These are phyloP conservation scores for Heliangelus exortis DNA, from an alignment of 2,797 vertebrate genomes.

Conservation along the genomic window DNA sequence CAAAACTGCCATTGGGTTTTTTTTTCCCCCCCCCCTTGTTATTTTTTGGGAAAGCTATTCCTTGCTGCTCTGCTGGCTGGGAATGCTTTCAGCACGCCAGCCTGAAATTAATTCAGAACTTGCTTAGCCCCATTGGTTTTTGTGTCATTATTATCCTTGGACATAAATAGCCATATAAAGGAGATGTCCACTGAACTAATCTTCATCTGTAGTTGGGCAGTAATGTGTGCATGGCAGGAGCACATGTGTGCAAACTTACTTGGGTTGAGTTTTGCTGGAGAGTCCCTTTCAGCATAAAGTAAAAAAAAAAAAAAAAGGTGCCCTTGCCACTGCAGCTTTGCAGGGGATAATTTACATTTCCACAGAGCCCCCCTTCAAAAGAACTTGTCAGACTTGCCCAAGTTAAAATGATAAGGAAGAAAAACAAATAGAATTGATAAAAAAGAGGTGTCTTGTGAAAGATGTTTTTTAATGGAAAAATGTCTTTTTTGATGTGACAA, in stretches of 20 bases:
- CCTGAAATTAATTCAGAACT: neutral
- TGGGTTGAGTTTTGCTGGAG: neutral
- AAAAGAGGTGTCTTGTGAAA: neutral
- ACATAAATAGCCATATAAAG: neutral
- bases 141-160: neutral
- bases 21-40: neutral
- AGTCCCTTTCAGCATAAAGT: neutral
- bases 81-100: neutral
- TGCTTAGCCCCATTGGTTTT: neutral
- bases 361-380: neutral
- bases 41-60: neutral
- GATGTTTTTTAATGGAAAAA: neutral
- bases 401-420: neutral
- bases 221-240: neutral
- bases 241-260: neutral
- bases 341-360: neutral
- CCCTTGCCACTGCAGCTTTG: neutral
- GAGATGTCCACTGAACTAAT: neutral
- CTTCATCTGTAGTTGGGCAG: neutral
- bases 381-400: neutral
- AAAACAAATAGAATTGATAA: neutral
- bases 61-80: neutral
- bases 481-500: neutral
- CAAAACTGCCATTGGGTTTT: neutral
- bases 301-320: neutral